These are phyloP conservation scores for Neodontobutis hainanensis DNA, from an alignment of 2,113 vertebrate species.

Conservation along the genomic window DNA sequence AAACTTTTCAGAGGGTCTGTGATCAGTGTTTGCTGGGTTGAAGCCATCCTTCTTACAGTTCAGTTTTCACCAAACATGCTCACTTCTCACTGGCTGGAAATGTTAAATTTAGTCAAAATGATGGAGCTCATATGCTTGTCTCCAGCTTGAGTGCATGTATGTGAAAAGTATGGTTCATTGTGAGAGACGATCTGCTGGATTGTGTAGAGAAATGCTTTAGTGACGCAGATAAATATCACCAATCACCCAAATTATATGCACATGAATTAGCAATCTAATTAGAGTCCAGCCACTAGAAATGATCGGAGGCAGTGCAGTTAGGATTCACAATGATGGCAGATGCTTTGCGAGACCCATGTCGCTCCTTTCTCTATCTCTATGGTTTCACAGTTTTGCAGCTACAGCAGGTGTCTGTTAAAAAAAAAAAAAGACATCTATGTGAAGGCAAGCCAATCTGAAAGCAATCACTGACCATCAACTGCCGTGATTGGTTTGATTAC, in stretches of 20 bases:
- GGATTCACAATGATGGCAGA: slow-evolving; percentile 43
- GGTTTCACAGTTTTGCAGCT: slow-evolving; percentile 39
- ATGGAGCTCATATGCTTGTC: background rate
- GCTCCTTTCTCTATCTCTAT: slow-evolving; percentile 28
- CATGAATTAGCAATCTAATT: slow-evolving; percentile 49
- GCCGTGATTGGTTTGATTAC: slow-evolving; percentile 77
- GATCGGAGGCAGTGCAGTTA: slow-evolving; percentile 32
- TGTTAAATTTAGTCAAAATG: background rate
- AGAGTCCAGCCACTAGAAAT: slow-evolving; percentile 28
- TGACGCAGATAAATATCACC: slow-evolving; percentile 28
- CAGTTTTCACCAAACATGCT: too few relatives aligned
- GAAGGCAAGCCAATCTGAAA: slow-evolving; percentile 71
- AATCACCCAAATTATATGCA: slow-evolving; percentile 53
- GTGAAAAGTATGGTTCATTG: slow-evolving; percentile 6
- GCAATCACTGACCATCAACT: slow-evolving; percentile 76
- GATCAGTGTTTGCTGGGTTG: too few relatives aligned
- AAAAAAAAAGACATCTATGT: slow-evolving; percentile 13
- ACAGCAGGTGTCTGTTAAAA: slow-evolving; percentile 64
- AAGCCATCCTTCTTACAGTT: too few relatives aligned
- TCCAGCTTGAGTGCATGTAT: background rate
- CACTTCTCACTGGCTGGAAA: too few relatives aligned
- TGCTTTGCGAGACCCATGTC: slow-evolving; percentile 35
- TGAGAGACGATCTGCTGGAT: background rate
- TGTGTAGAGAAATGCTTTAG: background rate
- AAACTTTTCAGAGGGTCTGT: too few relatives aligned